Percentiles rank a stretch among this genome's conserved stretches.
Conservation (phyloP, 1,140 invertebrate species). For the Apis laboriosa region DNA sequence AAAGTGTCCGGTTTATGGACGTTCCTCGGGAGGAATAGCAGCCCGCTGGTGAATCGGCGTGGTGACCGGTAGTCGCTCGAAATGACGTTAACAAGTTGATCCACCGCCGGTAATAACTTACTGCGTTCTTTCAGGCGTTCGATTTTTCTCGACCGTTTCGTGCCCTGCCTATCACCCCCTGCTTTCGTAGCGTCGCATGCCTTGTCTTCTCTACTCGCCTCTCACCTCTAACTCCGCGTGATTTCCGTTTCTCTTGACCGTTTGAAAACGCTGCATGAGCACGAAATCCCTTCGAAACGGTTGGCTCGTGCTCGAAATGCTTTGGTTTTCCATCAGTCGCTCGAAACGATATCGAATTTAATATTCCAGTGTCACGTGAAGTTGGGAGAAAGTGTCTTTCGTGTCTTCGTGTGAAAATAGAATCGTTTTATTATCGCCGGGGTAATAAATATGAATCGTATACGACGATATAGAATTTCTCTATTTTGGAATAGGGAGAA, state of each 20-base stretch:
- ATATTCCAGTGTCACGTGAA: background rate
- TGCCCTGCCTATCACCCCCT: background rate
- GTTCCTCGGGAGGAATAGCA: slow-evolving; percentile 66
- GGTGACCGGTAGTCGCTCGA: slow-evolving; percentile 63
- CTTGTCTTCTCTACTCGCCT: background rate
- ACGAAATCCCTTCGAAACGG: slow-evolving; percentile 1
- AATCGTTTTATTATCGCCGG: too few relatives aligned
- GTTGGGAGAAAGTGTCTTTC: too few relatives aligned
- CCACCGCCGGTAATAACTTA: slow-evolving; percentile 46
- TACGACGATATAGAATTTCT: too few relatives aligned
- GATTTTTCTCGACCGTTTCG: slow-evolving; percentile 5
- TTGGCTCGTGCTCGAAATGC: background rate
- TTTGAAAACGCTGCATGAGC: background rate
- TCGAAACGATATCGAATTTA: background rate
- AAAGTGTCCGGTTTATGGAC: slow-evolving; percentile 76
- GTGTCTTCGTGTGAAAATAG: too few relatives aligned
- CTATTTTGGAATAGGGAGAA: too few relatives aligned
- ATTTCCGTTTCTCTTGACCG: background rate
- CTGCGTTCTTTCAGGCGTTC: slow-evolving; percentile 14
- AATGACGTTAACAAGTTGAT: slow-evolving; percentile 58
- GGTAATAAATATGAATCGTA: too few relatives aligned
- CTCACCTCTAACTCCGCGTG: slow-evolving; percentile 9
- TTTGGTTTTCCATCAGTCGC: slow-evolving; percentile 16
- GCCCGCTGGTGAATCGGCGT: slow-evolving; percentile 20
- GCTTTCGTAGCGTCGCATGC: slow-evolving; percentile 26